Conservation (phyloP, 2,888 invertebrate species). For the Drosophila dives region DNA sequence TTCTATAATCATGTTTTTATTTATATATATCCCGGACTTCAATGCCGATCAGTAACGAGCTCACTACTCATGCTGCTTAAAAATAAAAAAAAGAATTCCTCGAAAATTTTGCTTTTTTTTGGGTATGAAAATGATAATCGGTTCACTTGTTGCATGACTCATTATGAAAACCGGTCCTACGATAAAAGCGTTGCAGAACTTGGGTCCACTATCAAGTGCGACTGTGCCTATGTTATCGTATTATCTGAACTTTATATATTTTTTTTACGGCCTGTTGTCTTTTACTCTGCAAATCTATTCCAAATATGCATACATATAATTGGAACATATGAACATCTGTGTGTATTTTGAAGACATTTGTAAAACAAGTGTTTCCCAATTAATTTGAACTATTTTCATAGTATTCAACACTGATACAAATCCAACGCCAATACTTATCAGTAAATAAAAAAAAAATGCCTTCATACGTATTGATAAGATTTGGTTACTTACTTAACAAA, state of each 20-base stretch:
- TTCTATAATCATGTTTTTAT: not conserved
- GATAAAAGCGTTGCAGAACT: not conserved
- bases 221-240: not conserved
- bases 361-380: constrained; percentile 29
- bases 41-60: not conserved
- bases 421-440: not conserved
- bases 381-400: not conserved
- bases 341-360: not conserved
- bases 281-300: not conserved
- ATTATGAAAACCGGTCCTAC: not conserved
- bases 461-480: constrained; percentile 35
- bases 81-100: not conserved
- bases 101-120: not conserved
- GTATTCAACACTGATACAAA: constrained; percentile 1
- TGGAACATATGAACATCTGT: not conserved
- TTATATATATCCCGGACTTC: not conserved
- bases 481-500: not conserved
- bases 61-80: not conserved
- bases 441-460: constrained; percentile 3
- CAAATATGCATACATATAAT: not conserved
- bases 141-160: not conserved
- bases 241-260: not conserved
- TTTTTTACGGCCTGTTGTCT: not conserved
- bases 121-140: not conserved
- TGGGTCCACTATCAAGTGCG: not conserved